phyloP scores from a whole-genome alignment of 2,113 vertebrate species.

The Nycticryphes semicollaris region DNA sequence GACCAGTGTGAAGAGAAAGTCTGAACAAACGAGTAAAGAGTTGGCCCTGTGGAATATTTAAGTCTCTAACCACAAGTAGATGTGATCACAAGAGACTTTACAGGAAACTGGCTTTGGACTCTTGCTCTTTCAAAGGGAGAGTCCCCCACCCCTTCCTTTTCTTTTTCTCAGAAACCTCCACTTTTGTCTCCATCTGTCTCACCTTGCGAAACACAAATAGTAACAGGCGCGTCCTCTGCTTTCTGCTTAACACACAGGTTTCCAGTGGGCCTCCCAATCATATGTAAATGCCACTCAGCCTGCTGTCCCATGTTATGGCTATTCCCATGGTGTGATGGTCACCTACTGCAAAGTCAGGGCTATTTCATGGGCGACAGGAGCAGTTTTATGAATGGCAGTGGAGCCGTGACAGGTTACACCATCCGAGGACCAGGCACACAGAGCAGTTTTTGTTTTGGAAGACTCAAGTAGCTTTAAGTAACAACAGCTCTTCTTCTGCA shows the following conservation, averaged over 20 bases:
- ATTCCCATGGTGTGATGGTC: conserved; percentile 17
- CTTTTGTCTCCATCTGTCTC: conserved; percentile 50
- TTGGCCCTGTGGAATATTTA: background rate
- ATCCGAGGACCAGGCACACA: background rate
- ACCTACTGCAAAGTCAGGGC: conserved; percentile 7
- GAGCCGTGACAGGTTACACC: background rate
- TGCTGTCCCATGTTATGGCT: background rate
- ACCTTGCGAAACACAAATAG: conserved; percentile 53
- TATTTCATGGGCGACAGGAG: background rate
- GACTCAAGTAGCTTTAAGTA: conserved; percentile 27
- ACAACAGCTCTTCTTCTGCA: conserved; percentile 19
- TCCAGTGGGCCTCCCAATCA: conserved; percentile 42
- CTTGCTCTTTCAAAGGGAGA: conserved; percentile 31
- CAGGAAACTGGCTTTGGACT: background rate
- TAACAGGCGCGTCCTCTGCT: conserved; percentile 32
- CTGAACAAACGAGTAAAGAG: background rate
- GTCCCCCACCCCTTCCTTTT: conserved; percentile 30
- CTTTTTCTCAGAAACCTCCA: conserved; percentile 51
- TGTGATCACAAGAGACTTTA: conserved; percentile 1
- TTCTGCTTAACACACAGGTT: conserved; percentile 27
- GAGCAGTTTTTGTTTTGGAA: conserved; percentile 46
- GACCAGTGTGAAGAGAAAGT: background rate
- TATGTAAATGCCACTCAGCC: background rate
- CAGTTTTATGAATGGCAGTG: background rate
- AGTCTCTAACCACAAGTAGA: background rate